A percentile compares a stretch with the other conserved stretches of the same genome.
phyloP scores from a whole-genome alignment of 2,113 vertebrate species.

The Amazona vittata region DNA sequence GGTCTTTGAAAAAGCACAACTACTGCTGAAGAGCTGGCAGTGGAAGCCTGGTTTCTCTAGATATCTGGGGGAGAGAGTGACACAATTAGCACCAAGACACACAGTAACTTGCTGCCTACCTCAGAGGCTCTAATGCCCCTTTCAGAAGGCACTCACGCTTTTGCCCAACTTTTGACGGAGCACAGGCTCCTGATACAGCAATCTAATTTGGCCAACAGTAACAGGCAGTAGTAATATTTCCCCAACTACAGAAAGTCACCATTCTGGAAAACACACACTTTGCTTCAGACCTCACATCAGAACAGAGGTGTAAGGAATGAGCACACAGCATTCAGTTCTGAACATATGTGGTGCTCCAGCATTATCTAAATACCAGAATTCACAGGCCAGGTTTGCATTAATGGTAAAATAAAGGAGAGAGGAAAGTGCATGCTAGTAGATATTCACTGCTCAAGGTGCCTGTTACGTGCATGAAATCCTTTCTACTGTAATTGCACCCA shows the following conservation, averaged over 20 bases:
- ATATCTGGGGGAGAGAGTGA: neutral
- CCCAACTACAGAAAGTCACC: fast-evolving
- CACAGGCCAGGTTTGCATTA: neutral
- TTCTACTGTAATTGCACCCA: neutral
- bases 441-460: fast-evolving
- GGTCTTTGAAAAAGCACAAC: neutral
- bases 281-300: neutral
- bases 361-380: neutral
- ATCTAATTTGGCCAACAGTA: neutral
- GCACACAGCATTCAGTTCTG: neutral
- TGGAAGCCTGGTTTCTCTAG: neutral
- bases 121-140: neutral
- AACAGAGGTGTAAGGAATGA: neutral
- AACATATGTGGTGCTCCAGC: neutral
- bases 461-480: neutral
- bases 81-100: neutral
- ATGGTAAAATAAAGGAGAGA: neutral
- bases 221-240: neutral
- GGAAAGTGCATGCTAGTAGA: neutral
- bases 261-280: neutral
- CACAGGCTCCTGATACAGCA: neutral
- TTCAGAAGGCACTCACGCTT: neutral
- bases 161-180: neutral
- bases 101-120: neutral
- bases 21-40: neutral